These are phyloP conservation scores for Nothocercus julius DNA, from an alignment of 2,113 vertebrate genomes.

Conservation along the genomic window DNA sequence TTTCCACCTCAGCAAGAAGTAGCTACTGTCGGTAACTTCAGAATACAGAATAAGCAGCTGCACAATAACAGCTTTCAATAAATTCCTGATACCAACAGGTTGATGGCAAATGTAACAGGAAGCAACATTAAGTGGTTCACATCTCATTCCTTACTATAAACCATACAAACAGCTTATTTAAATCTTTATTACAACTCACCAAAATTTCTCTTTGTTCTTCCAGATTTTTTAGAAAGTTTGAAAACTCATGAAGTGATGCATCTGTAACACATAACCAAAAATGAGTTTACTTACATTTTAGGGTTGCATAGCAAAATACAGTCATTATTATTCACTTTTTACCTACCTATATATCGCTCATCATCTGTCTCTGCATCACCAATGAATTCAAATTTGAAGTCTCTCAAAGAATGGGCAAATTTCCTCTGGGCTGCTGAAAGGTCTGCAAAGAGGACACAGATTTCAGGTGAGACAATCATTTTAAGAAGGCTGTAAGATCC, in stretches of 20 bases:
- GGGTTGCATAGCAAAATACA: background rate
- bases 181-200: conserved; percentile 80
- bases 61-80: background rate
- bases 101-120: background rate
- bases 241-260: conserved; percentile 95
- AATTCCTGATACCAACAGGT: background rate
- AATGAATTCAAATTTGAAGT: conserved; percentile 97
- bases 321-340: background rate
- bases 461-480: background rate
- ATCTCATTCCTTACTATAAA: background rate
- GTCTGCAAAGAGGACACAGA: conserved; percentile 74
- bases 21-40: background rate
- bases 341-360: conserved; percentile 92
- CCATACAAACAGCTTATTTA: background rate
- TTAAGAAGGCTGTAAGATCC: background rate
- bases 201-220: conserved; percentile 97
- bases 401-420: conserved; percentile 92
- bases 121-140: background rate
- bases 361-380: conserved; percentile 97
- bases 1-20: background rate
- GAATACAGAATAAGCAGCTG: background rate
- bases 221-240: conserved; percentile 91
- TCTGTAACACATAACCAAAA: conserved; percentile 79
- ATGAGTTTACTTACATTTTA: background rate
- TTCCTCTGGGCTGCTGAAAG: conserved; percentile 93